A percentile compares a stretch with the other conserved stretches of the same genome.
These are phyloP conservation scores for Vidua chalybeata DNA, from an alignment of 2,113 vertebrate genomes.

Conservation along the genomic window DNA sequence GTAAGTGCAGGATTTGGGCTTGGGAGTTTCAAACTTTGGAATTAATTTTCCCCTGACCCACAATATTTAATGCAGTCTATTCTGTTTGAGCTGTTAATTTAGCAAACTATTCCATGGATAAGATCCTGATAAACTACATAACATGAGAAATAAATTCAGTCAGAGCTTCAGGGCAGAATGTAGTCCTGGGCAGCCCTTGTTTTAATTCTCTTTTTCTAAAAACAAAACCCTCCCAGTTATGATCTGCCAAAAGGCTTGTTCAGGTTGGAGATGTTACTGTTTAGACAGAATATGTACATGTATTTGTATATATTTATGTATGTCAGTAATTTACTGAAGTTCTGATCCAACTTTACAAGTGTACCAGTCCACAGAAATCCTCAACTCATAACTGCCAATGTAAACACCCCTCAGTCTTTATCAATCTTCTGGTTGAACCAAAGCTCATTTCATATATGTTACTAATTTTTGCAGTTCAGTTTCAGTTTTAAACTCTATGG, in stretches of 20 bases:
- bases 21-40: neutral
- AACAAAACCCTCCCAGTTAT: neutral
- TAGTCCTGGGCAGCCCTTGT: neutral
- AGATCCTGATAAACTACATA: neutral
- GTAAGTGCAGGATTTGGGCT: slow-evolving; percentile 17
- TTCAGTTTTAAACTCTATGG: neutral
- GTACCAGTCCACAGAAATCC: neutral
- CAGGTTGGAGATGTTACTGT: neutral
- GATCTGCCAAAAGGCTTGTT: neutral
- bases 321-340: neutral
- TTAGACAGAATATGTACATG: neutral
- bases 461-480: neutral
- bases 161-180: neutral
- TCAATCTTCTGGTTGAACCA: neutral
- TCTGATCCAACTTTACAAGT: neutral
- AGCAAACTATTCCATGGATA: neutral
- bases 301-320: neutral
- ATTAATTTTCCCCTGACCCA: neutral
- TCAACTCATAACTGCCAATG: neutral
- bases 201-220: neutral
- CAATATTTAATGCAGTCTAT: neutral
- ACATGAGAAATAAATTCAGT: neutral
- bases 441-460: neutral
- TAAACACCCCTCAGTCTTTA: neutral
- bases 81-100: slow-evolving; percentile 27